Evolutionary conservation across 2,888 invertebrate genomes (phyloP).

Genomic region (Rotaria sp.): DNA sequence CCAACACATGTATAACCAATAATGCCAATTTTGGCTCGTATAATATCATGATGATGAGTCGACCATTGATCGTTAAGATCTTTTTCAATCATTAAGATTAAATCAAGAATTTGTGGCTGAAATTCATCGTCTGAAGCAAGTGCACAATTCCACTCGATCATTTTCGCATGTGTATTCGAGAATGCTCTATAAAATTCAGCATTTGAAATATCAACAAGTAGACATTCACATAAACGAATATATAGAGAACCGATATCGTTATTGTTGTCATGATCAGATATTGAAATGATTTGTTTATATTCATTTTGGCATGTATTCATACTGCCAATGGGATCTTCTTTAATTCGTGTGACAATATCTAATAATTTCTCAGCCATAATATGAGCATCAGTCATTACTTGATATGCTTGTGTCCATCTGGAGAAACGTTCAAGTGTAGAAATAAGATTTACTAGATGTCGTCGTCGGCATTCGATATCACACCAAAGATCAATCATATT

Average conservation of each 20-base stretch:
- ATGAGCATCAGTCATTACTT: neutral
- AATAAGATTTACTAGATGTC: neutral
- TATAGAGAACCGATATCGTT: neutral
- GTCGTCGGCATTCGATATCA: neutral
- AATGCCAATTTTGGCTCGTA: slow-evolving; percentile 20
- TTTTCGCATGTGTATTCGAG: neutral
- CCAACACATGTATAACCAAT: slow-evolving; percentile 11
- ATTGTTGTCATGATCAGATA: neutral
- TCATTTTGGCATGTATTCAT: neutral
- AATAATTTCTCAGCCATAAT: neutral
- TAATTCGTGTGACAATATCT: neutral
- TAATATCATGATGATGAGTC: neutral
- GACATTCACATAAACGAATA: neutral
- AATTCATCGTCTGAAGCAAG: neutral
- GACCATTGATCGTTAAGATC: neutral
- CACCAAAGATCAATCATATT: neutral
- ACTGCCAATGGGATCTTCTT: neutral
- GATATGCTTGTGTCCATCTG: neutral
- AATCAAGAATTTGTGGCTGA: neutral
- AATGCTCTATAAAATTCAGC: neutral
- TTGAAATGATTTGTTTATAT: neutral
- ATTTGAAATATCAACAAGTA: neutral
- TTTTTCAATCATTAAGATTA: neutral
- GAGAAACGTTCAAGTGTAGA: neutral
- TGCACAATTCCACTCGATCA: slow-evolving; percentile 19